Conservation (phyloP, 2,113 vertebrate genomes). For the Odocoileus hemionus region DNA sequence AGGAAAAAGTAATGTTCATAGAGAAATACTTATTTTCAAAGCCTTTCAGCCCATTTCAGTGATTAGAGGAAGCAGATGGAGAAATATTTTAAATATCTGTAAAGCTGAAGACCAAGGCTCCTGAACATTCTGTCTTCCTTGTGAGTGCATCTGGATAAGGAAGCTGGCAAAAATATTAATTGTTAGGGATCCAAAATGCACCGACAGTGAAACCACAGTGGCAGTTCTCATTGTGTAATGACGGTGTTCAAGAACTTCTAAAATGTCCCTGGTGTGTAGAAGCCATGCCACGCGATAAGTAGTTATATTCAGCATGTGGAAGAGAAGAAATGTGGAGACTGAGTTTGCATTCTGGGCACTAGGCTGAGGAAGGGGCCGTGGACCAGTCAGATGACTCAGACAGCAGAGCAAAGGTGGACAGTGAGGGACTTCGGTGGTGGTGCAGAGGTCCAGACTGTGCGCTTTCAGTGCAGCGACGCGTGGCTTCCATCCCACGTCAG, state of each 20-base stretch:
- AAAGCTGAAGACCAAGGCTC: not conserved
- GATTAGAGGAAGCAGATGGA: not conserved
- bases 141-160: not conserved
- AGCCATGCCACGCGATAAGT: not conserved
- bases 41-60: not conserved
- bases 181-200: not conserved
- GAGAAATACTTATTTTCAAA: conserved; percentile 44
- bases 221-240: not conserved
- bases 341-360: not conserved
- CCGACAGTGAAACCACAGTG: not conserved
- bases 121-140: not conserved
- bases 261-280: not conserved
- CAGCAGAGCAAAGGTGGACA: not conserved
- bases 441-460: not conserved
- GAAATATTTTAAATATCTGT: conserved; percentile 39
- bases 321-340: not conserved
- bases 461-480: not conserved
- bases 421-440: not conserved
- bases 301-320: not conserved
- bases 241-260: not conserved
- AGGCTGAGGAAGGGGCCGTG: not conserved
- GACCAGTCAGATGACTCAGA: not conserved
- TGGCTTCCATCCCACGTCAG: not conserved
- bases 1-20: not conserved
- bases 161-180: not conserved